Evolutionary conservation across 1,140 invertebrate genomes (phyloP), one percentile per base, ranked within the genome.

Genomic region (Dufourea novaeangliae): DNA sequence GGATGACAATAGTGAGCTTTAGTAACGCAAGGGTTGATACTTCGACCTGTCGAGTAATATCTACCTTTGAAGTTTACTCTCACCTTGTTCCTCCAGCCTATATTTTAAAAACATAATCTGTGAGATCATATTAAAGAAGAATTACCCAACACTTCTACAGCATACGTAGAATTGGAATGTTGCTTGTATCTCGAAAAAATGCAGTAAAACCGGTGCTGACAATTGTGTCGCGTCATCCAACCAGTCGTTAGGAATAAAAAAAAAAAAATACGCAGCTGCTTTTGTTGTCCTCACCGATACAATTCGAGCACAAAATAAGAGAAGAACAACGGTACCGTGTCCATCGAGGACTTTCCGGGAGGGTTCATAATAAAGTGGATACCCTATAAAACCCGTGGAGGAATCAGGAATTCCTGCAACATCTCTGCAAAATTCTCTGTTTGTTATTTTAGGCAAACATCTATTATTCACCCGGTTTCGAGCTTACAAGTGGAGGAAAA

Each of bases 141-240:
- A 50, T 8, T 7, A n/a, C 46, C 5, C 0, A n/a, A 50, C 20
- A 50, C 46, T 50, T 50, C 1, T n/a, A 37, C 3, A 37, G 8
- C 3, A 8, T n/a, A 27, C 61, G 61, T 25, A 25, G 27, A 73
- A 73, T 52, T 25, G 46, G 14, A 39, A 32, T 20, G 11, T 25
- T 12, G 39, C 14, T 27, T 22, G 44, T 56, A 34, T 66, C 32
- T 64, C 46, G 8, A 25, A 29, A 66, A 66, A 74, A 74, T 54
- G 46, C 62, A 66, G 66, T 74, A 74, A 66, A 74, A 56, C 25
- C n/a, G 37, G 27, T 59, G 29, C 69, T 57, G 73, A 59, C 32
- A 68, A 37, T 39, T 37, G 54, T 39, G 29, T 68, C 32, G 64
- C 3, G 52, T 69, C 32, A 68, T 76, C 64, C 39, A 67, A 68